phyloP scores from a whole-genome alignment of 92 coral and sea anemone genomes.

The Epizoanthus stellaris region DNA sequence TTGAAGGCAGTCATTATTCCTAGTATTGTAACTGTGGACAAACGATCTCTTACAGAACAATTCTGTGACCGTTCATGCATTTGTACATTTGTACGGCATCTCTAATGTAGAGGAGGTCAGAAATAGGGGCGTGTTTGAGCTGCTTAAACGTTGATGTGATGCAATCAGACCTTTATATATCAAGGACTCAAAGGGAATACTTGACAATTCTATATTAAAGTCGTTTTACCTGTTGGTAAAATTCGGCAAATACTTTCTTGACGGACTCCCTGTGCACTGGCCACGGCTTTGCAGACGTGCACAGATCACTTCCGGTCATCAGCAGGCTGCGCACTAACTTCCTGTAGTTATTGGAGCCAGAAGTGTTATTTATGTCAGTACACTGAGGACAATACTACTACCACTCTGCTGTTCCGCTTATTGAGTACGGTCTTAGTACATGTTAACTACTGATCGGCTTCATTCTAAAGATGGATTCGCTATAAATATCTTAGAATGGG shows the following conservation, averaged over 20 bases:
- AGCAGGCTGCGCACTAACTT: conserved; percentile 72
- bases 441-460: neutral
- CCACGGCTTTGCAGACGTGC: conserved; percentile 93
- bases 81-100: no score
- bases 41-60: no score
- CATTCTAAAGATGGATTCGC: neutral
- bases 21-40: no score
- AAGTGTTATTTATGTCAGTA: no score
- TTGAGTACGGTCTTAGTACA: neutral
- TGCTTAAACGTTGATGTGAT: neutral
- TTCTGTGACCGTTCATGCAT: no score
- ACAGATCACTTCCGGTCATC: conserved; percentile 95
- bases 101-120: no score
- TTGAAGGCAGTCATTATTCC: no score
- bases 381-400: no score
- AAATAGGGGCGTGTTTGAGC: no score
- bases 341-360: conserved; percentile 41
- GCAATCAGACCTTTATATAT: neutral
- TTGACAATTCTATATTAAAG: neutral
- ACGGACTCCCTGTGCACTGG: conserved; percentile 79
- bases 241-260: conserved; percentile 91
- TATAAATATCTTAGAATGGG: neutral
- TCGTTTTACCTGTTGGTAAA: conserved; percentile 83
- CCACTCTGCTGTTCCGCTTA: no score
- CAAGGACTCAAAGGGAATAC: no score